Conservation (phyloP, 2,797 vertebrate species). For the Vireo griseus region DNA sequence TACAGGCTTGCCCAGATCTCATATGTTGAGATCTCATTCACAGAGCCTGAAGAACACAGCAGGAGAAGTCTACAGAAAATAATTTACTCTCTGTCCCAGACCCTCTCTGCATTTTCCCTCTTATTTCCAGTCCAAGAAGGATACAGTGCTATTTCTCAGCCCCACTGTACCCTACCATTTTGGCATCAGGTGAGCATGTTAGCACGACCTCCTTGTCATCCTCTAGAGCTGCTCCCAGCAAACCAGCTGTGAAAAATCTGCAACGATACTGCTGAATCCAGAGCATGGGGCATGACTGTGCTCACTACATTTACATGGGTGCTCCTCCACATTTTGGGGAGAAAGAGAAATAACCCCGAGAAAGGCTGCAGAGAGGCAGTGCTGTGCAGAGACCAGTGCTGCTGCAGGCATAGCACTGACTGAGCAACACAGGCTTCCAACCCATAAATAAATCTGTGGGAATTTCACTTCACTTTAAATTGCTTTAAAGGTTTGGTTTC, state of each 20-base stretch:
- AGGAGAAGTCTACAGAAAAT: not conserved
- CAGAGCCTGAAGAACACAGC: not conserved
- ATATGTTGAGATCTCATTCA: not conserved
- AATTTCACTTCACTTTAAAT: not conserved
- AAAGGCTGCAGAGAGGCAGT: not conserved
- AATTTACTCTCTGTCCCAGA: not conserved
- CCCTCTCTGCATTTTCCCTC: not conserved
- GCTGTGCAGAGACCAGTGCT: not conserved
- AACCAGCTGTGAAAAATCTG: not conserved
- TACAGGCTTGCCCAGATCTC: not conserved
- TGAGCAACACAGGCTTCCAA: not conserved
- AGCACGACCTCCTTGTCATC: rapidly evolving
- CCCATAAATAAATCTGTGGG: not conserved
- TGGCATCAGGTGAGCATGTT: not conserved
- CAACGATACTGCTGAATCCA: not conserved
- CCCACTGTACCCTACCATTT: rapidly evolving
- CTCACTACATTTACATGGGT: not conserved
- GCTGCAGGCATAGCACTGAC: not conserved
- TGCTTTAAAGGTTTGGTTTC: not conserved
- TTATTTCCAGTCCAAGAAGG: not conserved
- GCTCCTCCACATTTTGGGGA: not conserved
- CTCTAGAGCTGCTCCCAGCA: not conserved
- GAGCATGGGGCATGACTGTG: not conserved
- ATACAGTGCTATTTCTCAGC: not conserved
- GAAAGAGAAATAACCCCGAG: not conserved